Conservation (phyloP, 2,797 vertebrate genomes). For the Xenentodon cancila region DNA sequence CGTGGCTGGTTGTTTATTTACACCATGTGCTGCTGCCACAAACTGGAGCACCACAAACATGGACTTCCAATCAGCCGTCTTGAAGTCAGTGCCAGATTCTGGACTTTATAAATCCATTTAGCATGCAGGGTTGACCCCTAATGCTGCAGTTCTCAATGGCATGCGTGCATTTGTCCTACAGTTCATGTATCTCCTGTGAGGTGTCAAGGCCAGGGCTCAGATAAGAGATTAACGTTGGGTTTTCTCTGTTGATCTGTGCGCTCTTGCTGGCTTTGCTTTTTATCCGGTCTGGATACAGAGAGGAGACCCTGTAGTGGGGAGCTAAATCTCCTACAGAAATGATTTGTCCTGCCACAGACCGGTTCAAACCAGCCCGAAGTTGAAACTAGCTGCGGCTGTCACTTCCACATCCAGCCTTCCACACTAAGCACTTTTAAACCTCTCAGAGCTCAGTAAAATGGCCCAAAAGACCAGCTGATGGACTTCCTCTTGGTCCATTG, state of each 20-base stretch:
- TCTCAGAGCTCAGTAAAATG: constrained; percentile 46
- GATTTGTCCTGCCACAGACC: constrained; percentile 54
- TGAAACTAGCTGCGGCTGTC: constrained; percentile 38
- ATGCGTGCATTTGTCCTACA: constrained; percentile 11
- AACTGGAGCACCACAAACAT: constrained; percentile 20
- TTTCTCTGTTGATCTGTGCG: constrained; percentile 16
- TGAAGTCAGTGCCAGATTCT: background rate
- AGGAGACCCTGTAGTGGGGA: constrained; percentile 23
- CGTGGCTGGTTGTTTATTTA: constrained; percentile 35
- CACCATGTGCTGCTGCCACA: constrained; percentile 29
- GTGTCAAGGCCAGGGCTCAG: background rate
- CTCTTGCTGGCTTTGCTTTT: constrained; percentile 24
- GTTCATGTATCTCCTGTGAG: background rate
- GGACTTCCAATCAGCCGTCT: background rate
- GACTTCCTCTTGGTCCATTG: constrained; percentile 29
- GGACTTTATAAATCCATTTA: background rate
- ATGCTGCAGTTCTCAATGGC: constrained; percentile 38
- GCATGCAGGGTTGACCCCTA: background rate
- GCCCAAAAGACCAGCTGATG: constrained; percentile 20
- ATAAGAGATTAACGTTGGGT: constrained; percentile 4
- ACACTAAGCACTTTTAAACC: constrained; percentile 51
- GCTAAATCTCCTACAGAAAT: constrained; percentile 47
- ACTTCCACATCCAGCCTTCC: constrained; percentile 46
- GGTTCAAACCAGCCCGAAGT: constrained; percentile 68
- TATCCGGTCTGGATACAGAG: constrained; percentile 22